A percentile compares a stretch with the other conserved stretches of the same genome.
Evolutionary conservation across 2,113 vertebrate species (phyloP).

Genomic region (Vimba vimba): DNA sequence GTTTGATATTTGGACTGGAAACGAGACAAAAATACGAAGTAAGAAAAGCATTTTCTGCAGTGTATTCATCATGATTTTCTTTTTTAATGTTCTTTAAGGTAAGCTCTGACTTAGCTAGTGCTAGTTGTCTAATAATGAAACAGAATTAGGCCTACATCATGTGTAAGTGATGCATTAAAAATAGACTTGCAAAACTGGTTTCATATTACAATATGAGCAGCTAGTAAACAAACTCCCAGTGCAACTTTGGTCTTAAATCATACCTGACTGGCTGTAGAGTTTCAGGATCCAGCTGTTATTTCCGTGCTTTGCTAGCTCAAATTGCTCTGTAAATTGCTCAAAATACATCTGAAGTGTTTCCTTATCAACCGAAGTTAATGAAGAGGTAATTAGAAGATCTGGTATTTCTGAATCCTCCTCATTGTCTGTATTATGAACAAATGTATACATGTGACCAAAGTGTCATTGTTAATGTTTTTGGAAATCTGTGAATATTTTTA

Average conservation of each 20-base stretch:
- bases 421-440: slow-evolving; percentile 30
- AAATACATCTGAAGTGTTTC: slow-evolving; percentile 61
- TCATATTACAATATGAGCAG: not conserved
- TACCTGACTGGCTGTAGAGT: slow-evolving; percentile 57
- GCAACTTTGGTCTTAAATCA: not conserved
- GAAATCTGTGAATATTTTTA: not conserved
- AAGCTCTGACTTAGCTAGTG: not conserved
- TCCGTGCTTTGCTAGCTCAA: slow-evolving; percentile 48
- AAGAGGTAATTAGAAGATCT: slow-evolving; percentile 17
- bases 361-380: slow-evolving; percentile 2
- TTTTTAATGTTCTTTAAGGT: too few species aligned
- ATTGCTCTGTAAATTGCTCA: slow-evolving; percentile 57
- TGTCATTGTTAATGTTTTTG: too few species aligned
- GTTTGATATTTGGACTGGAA: too few species aligned
- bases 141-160: not conserved
- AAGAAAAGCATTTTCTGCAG: too few species aligned
- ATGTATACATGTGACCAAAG: not conserved
- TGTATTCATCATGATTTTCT: too few species aligned
- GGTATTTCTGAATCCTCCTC: not conserved
- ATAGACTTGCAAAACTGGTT: too few species aligned
- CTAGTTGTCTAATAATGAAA: not conserved
- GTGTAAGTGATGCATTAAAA: not conserved
- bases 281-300: slow-evolving; percentile 63
- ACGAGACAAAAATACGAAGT: too few species aligned
- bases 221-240: not conserved